Conservation (phyloP, 2,797 vertebrate genomes). For the Macrochelys suwanniensis region DNA sequence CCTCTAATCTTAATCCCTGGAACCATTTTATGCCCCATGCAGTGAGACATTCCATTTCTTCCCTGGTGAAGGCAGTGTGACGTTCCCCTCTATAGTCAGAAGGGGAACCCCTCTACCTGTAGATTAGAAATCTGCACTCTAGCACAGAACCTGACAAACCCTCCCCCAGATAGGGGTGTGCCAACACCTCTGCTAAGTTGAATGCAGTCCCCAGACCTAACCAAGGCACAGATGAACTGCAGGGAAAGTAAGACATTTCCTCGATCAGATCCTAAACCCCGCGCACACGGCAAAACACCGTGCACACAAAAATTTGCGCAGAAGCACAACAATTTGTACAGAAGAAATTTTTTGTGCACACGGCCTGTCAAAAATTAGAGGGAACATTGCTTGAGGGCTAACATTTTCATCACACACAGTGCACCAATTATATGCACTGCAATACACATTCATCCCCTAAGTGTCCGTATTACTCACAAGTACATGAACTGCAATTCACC, state of each 20-base stretch:
- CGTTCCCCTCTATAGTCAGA: background rate
- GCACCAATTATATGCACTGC: accelerated
- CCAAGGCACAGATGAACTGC: background rate
- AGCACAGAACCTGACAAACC: background rate
- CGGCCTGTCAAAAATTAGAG: too few species aligned
- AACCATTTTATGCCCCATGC: background rate
- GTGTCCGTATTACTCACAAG: accelerated
- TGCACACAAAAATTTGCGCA: too few species aligned
- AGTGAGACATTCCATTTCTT: background rate
- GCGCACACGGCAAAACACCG: too few species aligned
- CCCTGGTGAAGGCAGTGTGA: background rate
- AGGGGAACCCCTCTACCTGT: background rate
- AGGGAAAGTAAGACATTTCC: background rate
- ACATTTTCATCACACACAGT: background rate
- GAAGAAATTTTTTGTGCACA: too few species aligned
- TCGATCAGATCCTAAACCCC: background rate
- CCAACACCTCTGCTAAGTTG: background rate
- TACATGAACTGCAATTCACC: background rate
- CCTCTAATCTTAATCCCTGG: background rate
- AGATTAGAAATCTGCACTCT: background rate
- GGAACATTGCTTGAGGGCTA: background rate
- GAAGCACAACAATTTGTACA: too few species aligned
- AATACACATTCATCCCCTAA: accelerated
- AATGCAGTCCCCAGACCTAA: background rate
- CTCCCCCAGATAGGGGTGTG: background rate